Evolutionary conservation across 2,888 invertebrate genomes (phyloP), one percentile per base, ranked within the genome.

Genomic region (Amaurobius ferox): DNA sequence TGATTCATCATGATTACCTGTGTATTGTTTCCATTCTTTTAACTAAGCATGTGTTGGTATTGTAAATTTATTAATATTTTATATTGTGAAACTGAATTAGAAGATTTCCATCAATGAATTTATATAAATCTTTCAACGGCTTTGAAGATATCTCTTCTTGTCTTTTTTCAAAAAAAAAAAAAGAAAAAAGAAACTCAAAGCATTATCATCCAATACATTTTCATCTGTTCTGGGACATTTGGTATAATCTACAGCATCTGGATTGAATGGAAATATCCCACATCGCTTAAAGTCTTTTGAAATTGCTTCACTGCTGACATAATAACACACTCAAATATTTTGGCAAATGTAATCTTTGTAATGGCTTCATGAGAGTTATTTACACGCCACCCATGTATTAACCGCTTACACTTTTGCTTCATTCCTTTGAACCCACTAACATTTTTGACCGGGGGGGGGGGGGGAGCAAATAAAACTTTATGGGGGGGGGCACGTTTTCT

Each of bases 371-470:
- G 44, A 44, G 1, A 44, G 44, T 44, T 1, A 3, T 1, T 3
- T 1, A 44, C 44, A 1, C 44, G 13, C 44, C 44, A 44, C n/a
- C n/a, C 5, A 1, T 44, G 44, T 16, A 44, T n/a, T 16, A 44
- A 44, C 3, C n/a, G 1, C 44, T 44, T 44, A 13, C 44, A 44
- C 44, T 44, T 44, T 3, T 16, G n/a, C n/a, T 44, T 44, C 44
- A 44, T 44, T n/a, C 13, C 44, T 44, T 44, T 44, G 44, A 44
- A 44, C 44, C n/a, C n/a, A n/a, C n/a, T n/a, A n/a, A n/a, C n/a
- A n/a, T n/a, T n/a, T n/a, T n/a, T n/a, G n/a, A n/a, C n/a, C n/a
- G n/a, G n/a, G n/a, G n/a, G n/a, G n/a, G n/a, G n/a, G n/a, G n/a
- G n/a, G n/a, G n/a, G n/a, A 44, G n/a, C n/a, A n/a, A n/a, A n/a